Percentiles rank a stretch among this genome's conserved stretches.
These are phyloP conservation scores for Electrona antarctica DNA, from an alignment of 2,113 vertebrate genomes.

Conservation along the genomic window DNA sequence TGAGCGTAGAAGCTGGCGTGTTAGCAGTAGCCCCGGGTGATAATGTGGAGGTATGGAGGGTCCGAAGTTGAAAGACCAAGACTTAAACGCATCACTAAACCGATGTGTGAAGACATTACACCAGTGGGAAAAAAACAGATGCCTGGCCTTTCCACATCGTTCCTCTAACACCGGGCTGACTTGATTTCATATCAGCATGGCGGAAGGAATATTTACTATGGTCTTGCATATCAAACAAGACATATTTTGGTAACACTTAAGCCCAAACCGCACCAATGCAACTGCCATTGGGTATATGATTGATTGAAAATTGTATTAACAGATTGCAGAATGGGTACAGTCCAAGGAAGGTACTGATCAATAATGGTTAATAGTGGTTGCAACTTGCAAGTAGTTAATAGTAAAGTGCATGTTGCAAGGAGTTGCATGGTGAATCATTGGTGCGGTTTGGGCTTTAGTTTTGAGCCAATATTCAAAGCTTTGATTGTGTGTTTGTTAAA, in stretches of 20 bases:
- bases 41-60: constrained; percentile 85
- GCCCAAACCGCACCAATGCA: too few relatives aligned
- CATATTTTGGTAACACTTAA: too few relatives aligned
- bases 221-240: not conserved
- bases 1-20: constrained; percentile 85
- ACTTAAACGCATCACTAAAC: not conserved
- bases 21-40: constrained; percentile 86
- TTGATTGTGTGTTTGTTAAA: not conserved
- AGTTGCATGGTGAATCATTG: too few relatives aligned
- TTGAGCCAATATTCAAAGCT: constrained; percentile 9
- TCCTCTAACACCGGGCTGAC: not conserved
- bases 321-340: too few relatives aligned
- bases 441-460: not conserved
- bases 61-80: constrained; percentile 68
- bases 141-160: too few relatives aligned
- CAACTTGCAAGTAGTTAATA: too few relatives aligned
- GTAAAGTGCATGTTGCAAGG: too few relatives aligned
- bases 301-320: too few relatives aligned
- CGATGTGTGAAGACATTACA: not conserved
- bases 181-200: not conserved
- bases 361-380: too few relatives aligned
- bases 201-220: not conserved
- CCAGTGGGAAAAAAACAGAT: not conserved
- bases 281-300: too few relatives aligned
- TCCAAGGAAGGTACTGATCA: too few relatives aligned